Evolutionary conservation across 2,888 invertebrate species (phyloP).

Genomic region (Chaetogeoica ovagalla): DNA sequence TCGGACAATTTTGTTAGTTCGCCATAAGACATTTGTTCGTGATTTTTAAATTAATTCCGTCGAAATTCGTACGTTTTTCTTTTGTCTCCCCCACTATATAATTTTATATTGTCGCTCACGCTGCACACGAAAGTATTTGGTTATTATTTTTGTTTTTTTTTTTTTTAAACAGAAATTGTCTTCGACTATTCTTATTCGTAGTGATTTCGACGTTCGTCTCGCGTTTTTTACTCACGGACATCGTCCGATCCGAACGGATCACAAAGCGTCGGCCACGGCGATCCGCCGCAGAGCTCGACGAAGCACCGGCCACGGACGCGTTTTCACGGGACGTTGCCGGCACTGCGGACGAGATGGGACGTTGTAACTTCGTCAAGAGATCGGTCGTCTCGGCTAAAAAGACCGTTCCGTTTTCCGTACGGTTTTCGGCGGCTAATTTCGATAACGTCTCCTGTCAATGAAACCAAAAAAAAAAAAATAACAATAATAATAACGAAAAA

Average conservation of each 20-base stretch:
- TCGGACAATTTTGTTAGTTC: too few relatives aligned
- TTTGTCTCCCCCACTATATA: too few relatives aligned
- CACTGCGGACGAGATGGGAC: neutral
- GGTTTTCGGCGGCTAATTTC: slow-evolving; percentile 19
- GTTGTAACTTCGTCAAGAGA: slow-evolving; percentile 12
- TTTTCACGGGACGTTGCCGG: neutral
- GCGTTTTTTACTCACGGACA: slow-evolving; percentile 16
- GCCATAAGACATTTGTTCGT: too few relatives aligned
- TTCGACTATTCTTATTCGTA: too few relatives aligned
- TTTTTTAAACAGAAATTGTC: too few relatives aligned
- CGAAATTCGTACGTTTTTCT: too few relatives aligned
- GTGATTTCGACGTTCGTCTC: neutral
- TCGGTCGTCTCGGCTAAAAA: slow-evolving; percentile 19
- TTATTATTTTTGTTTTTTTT: too few relatives aligned
- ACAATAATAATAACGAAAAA: neutral
- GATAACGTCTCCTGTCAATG: slow-evolving; percentile 9
- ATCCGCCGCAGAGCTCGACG: neutral
- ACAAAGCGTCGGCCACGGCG: neutral
- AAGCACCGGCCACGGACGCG: too few relatives aligned
- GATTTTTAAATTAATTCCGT: too few relatives aligned
- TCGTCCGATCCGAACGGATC: neutral
- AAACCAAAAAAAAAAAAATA: neutral
- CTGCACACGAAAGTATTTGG: too few relatives aligned
- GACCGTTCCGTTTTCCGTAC: slow-evolving; percentile 12
- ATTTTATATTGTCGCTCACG: too few relatives aligned